These are phyloP conservation scores for Ptilonorhynchus violaceus DNA, from an alignment of 2,113 vertebrate species.

Conservation along the genomic window DNA sequence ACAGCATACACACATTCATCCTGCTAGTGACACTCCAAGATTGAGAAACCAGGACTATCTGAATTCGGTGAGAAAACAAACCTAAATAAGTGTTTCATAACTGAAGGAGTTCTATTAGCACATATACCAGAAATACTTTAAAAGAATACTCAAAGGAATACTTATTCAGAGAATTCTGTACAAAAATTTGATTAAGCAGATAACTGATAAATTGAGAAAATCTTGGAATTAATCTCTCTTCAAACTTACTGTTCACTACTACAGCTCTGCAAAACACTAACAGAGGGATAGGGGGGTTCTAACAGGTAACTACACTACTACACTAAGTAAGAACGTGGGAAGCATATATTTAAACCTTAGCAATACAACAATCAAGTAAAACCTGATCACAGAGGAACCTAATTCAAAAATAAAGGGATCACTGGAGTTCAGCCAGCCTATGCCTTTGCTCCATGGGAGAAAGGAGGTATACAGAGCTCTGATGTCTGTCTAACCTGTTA, in stretches of 20 bases:
- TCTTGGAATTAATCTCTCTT: not conserved
- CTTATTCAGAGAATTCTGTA: not conserved
- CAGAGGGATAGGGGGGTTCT: not conserved
- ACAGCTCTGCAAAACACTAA: not conserved
- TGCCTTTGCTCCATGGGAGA: not conserved
- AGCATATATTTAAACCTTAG: not conserved
- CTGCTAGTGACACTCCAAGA: not conserved
- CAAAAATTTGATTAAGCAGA: not conserved
- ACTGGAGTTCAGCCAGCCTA: not conserved
- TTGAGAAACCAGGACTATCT: not conserved
- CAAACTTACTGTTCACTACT: not conserved
- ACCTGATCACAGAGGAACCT: not conserved
- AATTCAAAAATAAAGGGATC: not conserved
- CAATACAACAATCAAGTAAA: not conserved
- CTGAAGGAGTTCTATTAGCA: not conserved
- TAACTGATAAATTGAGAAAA: not conserved
- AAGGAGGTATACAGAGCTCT: not conserved
- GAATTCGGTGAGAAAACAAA: not conserved
- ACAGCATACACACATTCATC: not conserved
- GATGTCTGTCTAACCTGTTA: not conserved
- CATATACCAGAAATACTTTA: not conserved
- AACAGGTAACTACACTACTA: not conserved
- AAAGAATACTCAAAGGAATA: not conserved
- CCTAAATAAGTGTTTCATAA: not conserved
- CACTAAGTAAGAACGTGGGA: not conserved